Conservation (phyloP, 2,888 invertebrate genomes). For the Hemaris fuciformis region DNA sequence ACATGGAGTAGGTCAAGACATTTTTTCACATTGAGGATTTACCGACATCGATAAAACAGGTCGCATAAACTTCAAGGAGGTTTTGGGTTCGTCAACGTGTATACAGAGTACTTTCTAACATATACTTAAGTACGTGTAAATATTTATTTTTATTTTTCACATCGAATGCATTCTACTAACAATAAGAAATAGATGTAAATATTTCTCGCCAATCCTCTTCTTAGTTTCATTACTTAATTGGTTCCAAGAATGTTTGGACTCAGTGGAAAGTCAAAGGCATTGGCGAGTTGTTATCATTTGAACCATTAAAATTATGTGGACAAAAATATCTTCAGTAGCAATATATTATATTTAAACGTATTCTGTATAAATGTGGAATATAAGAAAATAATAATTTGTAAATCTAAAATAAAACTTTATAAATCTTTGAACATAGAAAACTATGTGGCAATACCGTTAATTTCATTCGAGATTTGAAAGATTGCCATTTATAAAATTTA, state of each 20-base stretch:
- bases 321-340: background rate
- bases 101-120: background rate
- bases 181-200: background rate
- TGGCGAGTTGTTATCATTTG: no score
- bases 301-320: no score
- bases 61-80: background rate
- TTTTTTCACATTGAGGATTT: background rate
- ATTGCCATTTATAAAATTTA: background rate
- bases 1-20: no score
- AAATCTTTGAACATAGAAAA: background rate
- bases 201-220: no score
- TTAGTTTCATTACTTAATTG: no score
- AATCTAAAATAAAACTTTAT: background rate
- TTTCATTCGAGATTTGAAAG: background rate
- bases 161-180: background rate
- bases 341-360: background rate
- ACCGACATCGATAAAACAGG: background rate
- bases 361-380: background rate
- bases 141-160: background rate
- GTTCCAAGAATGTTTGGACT: no score
- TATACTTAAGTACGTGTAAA: background rate
- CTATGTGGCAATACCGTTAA: background rate
- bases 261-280: no score
- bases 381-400: background rate
- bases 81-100: background rate